Percentiles rank a stretch among this genome's conserved stretches.
phyloP scores from a whole-genome alignment of 2,113 vertebrate genomes.

The Sphaerodactylus townsendi region DNA sequence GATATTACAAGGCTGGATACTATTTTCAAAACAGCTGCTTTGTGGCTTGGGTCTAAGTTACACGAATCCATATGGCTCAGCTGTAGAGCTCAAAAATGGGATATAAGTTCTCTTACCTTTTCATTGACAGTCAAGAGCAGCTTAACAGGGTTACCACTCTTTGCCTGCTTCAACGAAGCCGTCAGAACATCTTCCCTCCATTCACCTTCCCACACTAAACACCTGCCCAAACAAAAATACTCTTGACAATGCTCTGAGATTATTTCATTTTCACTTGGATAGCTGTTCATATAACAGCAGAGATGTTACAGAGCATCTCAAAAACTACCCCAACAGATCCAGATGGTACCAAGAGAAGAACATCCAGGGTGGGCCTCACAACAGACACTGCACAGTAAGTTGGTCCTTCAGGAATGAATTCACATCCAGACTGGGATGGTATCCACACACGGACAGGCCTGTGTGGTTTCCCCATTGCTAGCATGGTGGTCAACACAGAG shows the following conservation, averaged over 20 bases:
- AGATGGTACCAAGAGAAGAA: neutral
- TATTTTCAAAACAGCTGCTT: neutral
- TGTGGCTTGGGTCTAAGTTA: neutral
- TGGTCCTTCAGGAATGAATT: neutral
- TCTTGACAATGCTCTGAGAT: neutral
- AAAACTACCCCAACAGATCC: neutral
- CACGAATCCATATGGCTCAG: neutral
- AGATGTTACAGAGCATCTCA: neutral
- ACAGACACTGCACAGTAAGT: neutral
- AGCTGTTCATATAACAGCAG: neutral
- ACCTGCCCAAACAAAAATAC: slow-evolving; percentile 68
- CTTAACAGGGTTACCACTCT: slow-evolving; percentile 78
- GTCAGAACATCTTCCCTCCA: slow-evolving; percentile 79
- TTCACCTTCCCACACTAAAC: slow-evolving; percentile 83
- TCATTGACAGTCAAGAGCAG: slow-evolving; percentile 79
- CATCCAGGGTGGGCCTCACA: neutral
- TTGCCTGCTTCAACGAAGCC: slow-evolving; percentile 69
- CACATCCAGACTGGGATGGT: neutral
- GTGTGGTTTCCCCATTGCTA: no score
- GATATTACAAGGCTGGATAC: neutral
- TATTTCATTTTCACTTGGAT: neutral
- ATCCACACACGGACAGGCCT: no score
- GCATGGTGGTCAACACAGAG: no score
- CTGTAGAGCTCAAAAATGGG: neutral
- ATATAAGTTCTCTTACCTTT: slow-evolving; percentile 69